Percentiles rank a stretch among this genome's conserved stretches.
phyloP scores from a whole-genome alignment of 1,140 invertebrate species.

The Listronotus oregonensis region DNA sequence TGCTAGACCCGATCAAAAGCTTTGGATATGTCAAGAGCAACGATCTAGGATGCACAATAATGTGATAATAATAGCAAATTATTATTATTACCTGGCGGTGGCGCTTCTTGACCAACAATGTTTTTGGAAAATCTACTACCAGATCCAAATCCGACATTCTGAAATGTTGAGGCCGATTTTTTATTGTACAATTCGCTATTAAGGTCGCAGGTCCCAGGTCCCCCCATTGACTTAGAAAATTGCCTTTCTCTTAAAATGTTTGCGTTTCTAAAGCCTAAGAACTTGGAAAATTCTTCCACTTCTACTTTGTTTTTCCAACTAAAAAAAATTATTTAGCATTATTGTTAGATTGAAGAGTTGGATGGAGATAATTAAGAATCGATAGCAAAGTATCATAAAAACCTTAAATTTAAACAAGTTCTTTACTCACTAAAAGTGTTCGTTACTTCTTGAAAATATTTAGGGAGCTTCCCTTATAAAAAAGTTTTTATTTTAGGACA shows the following conservation, averaged over 20 bases:
- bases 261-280: slow-evolving; percentile 46
- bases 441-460: too few relatives aligned
- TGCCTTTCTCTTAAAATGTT: slow-evolving; percentile 41
- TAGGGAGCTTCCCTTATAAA: too few relatives aligned
- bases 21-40: too few relatives aligned
- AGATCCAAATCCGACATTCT: slow-evolving; percentile 42
- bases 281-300: slow-evolving; percentile 47
- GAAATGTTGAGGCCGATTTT: slow-evolving; percentile 18
- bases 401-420: too few relatives aligned
- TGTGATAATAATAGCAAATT: too few relatives aligned
- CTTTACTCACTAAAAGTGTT: too few relatives aligned
- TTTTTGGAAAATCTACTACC: slow-evolving; percentile 34
- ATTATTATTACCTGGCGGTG: slow-evolving; percentile 38
- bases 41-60: too few relatives aligned
- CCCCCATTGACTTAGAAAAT: slow-evolving; percentile 40
- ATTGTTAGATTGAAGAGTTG: too few relatives aligned
- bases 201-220: slow-evolving; percentile 48
- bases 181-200: slow-evolving; percentile 37
- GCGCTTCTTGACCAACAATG: slow-evolving; percentile 18
- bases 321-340: slow-evolving; percentile 30
- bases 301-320: slow-evolving; percentile 47
- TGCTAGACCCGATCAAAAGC: too few relatives aligned
- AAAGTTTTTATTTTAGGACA: too few relatives aligned
- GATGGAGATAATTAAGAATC: too few relatives aligned
- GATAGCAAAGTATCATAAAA: too few relatives aligned